A percentile compares a stretch with the other conserved stretches of the same genome.
Conservation (phyloP, 2,888 invertebrate genomes). For the Hipparchia semele region DNA sequence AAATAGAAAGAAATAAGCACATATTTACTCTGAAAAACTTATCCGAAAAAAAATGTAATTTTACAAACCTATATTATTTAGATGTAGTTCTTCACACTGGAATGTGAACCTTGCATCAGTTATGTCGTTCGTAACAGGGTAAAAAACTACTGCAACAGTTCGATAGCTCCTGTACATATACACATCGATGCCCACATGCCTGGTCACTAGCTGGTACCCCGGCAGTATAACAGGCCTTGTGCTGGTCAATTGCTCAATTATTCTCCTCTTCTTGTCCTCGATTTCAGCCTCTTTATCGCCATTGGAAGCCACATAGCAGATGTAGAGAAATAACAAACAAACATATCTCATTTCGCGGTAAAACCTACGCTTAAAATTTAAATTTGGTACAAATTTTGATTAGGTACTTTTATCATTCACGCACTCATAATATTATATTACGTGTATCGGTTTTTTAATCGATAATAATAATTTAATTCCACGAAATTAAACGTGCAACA, state of each 20-base stretch:
- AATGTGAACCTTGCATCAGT: constrained; percentile 75
- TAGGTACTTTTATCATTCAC: not conserved
- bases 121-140: constrained; percentile 68
- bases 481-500: not conserved
- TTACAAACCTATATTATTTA: constrained; percentile 76
- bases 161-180: constrained; percentile 76
- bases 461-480: not conserved
- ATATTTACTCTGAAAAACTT: no score
- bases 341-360: constrained; percentile 61
- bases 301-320: constrained; percentile 61
- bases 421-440: not conserved
- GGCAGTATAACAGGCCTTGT: constrained; percentile 69
- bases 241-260: constrained; percentile 69
- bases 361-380: constrained; percentile 8
- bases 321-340: constrained; percentile 62
- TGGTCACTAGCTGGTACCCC: constrained; percentile 71
- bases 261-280: constrained; percentile 68
- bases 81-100: constrained; percentile 76
- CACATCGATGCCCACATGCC: constrained; percentile 75
- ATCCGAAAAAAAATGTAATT: not conserved
- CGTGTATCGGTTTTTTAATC: not conserved
- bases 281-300: constrained; percentile 64
- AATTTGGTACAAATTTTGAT: not conserved
- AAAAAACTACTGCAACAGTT: constrained; percentile 74
- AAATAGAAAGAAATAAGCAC: no score